Base-by-base conservation (phyloP, 2,888 invertebrate genomes). In the Nesidiocoris tenuis region DNA sequence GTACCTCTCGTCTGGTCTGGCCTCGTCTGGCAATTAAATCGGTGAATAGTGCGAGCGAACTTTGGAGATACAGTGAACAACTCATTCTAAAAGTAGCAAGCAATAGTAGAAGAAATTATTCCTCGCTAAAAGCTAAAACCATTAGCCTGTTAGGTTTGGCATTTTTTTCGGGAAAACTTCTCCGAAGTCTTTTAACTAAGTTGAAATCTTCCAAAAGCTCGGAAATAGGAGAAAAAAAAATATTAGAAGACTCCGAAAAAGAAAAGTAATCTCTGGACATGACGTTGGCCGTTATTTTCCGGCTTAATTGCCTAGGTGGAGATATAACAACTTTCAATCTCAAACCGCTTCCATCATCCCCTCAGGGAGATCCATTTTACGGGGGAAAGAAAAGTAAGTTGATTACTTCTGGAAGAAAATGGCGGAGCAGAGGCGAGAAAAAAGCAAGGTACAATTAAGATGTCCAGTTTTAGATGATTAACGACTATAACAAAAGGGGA, bases 301-400 rank as follows among this genome's bases (percentile, higher is more conserved):
- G 19, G 23, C 70, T 24, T 57, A 70, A 70, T 70, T 70, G 59
- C 57, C 24, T 57, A 25, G 25, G 70, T 21, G 70, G 59, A 70
- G 70, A 70, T 70, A 59, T 70, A 70, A 70, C 70, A 70, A 70
- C 59, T 70, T 70, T 70, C 70, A 59, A 70, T 70, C 70, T 70
- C 24, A 70, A 17, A 70, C 57, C 59, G 59, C 24, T 70, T 70
- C 70, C 70, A 70, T 70, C 70, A 70, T 70, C 70, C 12, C 70
- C 24, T n/a, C 2, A 24, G 70, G 59, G 70, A 70, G 25, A 70
- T 56, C 59, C 70, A 70, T 70, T 70, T 39, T 39, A 39, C 39
- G 39, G 59, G 57, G 70, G 18, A 24, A 70, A 70, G 70, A 70
- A 70, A 54, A 59, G 25, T 70, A 59, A 70, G 57, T 70, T 59